Evolutionary conservation across 2,797 vertebrate genomes (phyloP).

Genomic region (Mormyrus hasselquistii): DNA sequence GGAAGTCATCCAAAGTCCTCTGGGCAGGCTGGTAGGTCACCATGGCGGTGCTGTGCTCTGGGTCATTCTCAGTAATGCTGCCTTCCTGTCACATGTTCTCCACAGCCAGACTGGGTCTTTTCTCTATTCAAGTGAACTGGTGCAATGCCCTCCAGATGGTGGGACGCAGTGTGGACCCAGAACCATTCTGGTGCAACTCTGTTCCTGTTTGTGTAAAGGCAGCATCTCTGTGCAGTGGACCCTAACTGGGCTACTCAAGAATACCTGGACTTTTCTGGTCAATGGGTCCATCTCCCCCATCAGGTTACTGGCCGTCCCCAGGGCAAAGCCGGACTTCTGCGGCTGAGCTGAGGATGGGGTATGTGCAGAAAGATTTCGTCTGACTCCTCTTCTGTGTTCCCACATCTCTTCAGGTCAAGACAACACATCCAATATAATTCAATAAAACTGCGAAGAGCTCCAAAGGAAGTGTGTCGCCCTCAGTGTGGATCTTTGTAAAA

Average conservation of each 20-base stretch:
- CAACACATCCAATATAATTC: neutral
- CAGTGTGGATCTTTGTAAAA: neutral
- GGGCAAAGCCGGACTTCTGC: conserved; percentile 33
- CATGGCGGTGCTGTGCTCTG: conserved; percentile 34
- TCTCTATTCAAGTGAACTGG: neutral
- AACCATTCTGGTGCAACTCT: conserved; percentile 32
- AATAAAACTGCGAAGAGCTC: neutral
- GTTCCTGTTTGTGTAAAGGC: conserved; percentile 22
- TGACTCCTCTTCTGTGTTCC: conserved; percentile 23
- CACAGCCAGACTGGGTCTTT: neutral
- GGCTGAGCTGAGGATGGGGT: conserved; percentile 26
- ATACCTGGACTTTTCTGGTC: conserved; percentile 16
- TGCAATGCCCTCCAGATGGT: conserved; percentile 14
- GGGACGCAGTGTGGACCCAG: conserved; percentile 32
- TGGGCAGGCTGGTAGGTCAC: conserved; percentile 56
- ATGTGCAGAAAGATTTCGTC: conserved; percentile 19
- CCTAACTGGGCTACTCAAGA: conserved; percentile 22
- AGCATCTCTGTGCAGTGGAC: neutral
- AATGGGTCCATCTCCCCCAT: conserved; percentile 27
- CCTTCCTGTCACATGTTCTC: conserved; percentile 11
- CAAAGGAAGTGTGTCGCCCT: neutral
- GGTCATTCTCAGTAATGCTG: conserved; percentile 15
- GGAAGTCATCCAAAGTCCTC: conserved; percentile 60
- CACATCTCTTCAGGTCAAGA: neutral
- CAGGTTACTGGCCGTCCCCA: conserved; percentile 44